A percentile compares a stretch with the other conserved stretches of the same genome.
Conservation (phyloP, 2,888 invertebrate species). For the Glomeris marginata region DNA sequence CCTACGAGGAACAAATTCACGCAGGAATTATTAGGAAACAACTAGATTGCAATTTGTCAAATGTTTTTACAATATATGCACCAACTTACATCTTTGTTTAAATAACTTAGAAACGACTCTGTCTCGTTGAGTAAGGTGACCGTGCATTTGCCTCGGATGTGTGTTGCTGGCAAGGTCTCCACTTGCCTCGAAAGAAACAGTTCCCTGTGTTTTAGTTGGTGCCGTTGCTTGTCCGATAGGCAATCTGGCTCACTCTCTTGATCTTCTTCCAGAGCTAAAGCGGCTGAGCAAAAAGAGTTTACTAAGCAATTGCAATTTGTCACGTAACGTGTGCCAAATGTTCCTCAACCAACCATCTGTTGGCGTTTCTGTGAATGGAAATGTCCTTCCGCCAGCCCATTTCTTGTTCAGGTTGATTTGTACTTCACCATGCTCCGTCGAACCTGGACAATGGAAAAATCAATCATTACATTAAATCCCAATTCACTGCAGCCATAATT, state of each 20-base stretch:
- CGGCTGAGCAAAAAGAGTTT: constrained; percentile 30
- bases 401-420: too few relatives aligned
- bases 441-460: too few relatives aligned
- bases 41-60: neutral
- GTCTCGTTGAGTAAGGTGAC: constrained; percentile 98
- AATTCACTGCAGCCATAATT: too few relatives aligned
- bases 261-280: constrained; percentile 48
- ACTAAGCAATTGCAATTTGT: neutral
- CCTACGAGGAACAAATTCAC: constrained; percentile 42
- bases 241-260: constrained; percentile 38
- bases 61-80: neutral
- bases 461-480: too few relatives aligned
- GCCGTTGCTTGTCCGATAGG: constrained; percentile 69
- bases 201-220: constrained; percentile 95
- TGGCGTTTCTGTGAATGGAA: too few relatives aligned
- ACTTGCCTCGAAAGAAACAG: constrained; percentile 87
- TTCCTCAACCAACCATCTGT: too few relatives aligned
- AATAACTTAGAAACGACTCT: constrained; percentile 88
- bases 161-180: constrained; percentile 95
- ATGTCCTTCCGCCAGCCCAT: too few relatives aligned
- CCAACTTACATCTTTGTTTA: constrained; percentile 77
- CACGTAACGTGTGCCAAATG: neutral
- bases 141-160: constrained; percentile 98
- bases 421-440: too few relatives aligned
- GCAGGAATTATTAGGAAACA: neutral